These are phyloP conservation scores for Hydrochoerus hydrochaeris DNA, from an alignment of 2,113 vertebrate genomes.

Conservation along the genomic window DNA sequence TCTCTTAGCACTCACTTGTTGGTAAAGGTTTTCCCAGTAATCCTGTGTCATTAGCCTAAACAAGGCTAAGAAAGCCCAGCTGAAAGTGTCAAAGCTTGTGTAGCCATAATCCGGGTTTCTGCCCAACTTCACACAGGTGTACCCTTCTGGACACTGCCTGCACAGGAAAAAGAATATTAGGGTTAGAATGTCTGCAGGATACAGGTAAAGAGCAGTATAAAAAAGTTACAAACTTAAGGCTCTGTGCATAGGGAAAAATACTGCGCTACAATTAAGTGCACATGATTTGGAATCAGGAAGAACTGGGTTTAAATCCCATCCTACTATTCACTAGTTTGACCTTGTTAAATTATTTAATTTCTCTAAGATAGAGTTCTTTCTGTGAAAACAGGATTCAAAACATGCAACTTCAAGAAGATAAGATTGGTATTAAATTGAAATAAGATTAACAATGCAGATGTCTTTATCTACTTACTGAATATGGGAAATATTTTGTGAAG, in stretches of 20 bases:
- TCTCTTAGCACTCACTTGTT: constrained; percentile 87
- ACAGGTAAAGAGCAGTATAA: not conserved
- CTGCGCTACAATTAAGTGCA: not conserved
- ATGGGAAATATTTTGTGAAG: constrained; percentile 6
- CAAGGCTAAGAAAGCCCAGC: constrained; percentile 97
- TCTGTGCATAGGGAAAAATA: not conserved
- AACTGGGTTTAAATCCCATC: not conserved
- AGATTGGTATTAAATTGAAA: constrained; percentile 1
- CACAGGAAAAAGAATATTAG: not conserved
- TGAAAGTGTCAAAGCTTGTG: constrained; percentile 97
- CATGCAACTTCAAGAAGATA: not conserved
- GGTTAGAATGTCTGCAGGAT: not conserved
- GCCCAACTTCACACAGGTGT: constrained; percentile 86
- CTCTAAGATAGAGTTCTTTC: not conserved
- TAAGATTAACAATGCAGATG: not conserved
- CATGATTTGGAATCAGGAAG: not conserved
- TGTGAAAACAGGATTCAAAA: not conserved
- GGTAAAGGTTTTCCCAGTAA: constrained; percentile 97
- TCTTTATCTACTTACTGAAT: not conserved
- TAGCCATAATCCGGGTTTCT: constrained; percentile 94
- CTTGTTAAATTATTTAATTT: constrained; percentile 23
- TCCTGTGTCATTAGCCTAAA: constrained; percentile 99
- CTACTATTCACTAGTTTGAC: not conserved
- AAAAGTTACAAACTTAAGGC: not conserved
- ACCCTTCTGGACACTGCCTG: constrained; percentile 95